phyloP scores from a whole-genome alignment of 2,888 invertebrate species.

The Alitta virens region DNA sequence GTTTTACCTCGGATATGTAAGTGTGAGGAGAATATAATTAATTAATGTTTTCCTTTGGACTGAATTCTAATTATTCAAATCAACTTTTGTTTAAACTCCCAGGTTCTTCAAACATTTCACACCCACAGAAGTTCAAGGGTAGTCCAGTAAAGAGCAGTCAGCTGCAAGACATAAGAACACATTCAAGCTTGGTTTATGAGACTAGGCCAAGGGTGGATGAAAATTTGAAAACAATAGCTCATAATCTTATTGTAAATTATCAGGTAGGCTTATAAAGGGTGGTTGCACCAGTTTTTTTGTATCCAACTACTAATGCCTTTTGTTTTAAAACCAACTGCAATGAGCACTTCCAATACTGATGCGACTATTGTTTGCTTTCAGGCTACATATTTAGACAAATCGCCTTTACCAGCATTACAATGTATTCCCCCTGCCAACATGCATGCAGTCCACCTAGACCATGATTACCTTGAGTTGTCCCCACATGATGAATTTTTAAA shows the following conservation, averaged over 20 bases:
- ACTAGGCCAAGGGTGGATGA: not conserved
- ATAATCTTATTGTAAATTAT: not conserved
- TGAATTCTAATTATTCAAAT: no score
- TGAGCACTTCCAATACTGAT: not conserved
- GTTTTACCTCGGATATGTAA: not conserved
- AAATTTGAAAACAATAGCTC: not conserved
- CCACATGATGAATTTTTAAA: not conserved
- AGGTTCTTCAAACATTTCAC: not conserved
- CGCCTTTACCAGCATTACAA: constrained; percentile 4
- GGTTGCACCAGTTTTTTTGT: no score
- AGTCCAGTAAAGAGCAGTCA: not conserved
- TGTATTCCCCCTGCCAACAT: constrained; percentile 8
- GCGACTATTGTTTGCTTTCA: not conserved
- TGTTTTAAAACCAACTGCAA: no score
- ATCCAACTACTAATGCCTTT: no score
- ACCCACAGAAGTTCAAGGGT: not conserved
- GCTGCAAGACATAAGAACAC: not conserved
- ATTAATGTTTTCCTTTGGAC: no score
- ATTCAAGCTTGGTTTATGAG: not conserved
- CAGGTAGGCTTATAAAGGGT: not conserved
- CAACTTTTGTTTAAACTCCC: not conserved
- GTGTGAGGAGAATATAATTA: no score
- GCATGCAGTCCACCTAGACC: not conserved
- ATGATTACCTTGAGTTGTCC: not conserved
- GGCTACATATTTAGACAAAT: not conserved